Conservation (phyloP, 2,113 vertebrate genomes). For the Pampusana beccarii region DNA sequence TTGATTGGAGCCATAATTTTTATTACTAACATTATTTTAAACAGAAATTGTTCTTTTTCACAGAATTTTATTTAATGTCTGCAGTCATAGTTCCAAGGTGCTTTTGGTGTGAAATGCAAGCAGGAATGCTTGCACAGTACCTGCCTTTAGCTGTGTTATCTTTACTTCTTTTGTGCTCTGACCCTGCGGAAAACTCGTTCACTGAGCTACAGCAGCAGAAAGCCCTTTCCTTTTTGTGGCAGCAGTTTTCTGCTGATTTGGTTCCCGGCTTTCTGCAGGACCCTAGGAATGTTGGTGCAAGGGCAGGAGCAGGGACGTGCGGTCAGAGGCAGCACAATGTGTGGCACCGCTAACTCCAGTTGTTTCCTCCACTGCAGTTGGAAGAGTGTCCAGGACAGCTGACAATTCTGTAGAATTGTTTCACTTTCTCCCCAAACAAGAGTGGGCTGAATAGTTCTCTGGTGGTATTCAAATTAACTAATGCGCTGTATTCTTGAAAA, state of each 20-base stretch:
- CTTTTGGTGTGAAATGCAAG: neutral
- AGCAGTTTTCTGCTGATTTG: neutral
- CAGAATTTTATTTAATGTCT: neutral
- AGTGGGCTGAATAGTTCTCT: neutral
- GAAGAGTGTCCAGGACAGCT: neutral
- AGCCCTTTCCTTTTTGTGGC: neutral
- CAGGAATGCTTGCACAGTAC: neutral
- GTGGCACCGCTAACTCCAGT: neutral
- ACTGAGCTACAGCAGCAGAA: neutral
- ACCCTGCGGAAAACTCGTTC: neutral
- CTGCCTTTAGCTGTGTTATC: neutral
- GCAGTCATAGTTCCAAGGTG: neutral
- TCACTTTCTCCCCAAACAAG: neutral
- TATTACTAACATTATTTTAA: neutral
- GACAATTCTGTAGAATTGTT: neutral
- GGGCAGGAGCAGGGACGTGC: neutral
- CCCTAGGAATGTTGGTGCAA: neutral
- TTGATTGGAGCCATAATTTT: neutral
- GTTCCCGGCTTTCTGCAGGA: neutral
- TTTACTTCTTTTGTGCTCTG: neutral
- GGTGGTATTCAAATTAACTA: neutral
- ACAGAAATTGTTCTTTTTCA: neutral
- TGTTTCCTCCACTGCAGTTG: neutral
- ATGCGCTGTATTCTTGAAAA: neutral
- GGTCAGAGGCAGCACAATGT: neutral